Evolutionary conservation across 1,140 invertebrate species (phyloP), one percentile per base, ranked within the genome.

Genomic region (Saccostrea cuccullata): DNA sequence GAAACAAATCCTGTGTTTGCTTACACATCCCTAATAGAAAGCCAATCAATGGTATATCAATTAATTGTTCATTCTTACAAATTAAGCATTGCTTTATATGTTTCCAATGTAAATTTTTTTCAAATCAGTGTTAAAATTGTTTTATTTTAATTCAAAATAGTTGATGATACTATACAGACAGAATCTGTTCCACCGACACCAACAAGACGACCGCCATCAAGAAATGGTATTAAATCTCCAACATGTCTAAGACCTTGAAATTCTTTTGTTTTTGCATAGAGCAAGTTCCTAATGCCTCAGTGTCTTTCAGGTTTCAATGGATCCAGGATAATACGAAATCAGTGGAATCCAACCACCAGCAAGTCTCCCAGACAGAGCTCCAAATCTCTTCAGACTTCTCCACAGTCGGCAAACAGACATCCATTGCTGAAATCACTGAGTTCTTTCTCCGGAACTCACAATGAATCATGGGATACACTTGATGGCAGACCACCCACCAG

Each of bases 81-180:
- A 64, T n/a, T n/a, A 0, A 47, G 9, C 47, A 47, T 47, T 47
- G 47, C 47, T 9, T 47, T 6, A 3, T 47, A 47, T 47, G 47
- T 47, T 47, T 47, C 47, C 5, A 3, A 47, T 47, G 9, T 8
- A 36, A 47, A 8, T n/a, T n/a, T 8, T 47, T 8, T 9, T 47
- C 47, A 6, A 47, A 47, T 47, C 9, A 47, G 47, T 47, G 47
- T 47, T 2, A 47, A 47, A 47, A 47, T 47, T 2, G 6, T 47
- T 47, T 47, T 47, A 47, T 47, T 47, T 64, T 20, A 20, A 20
- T 64, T 64, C n/a, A n/a, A n/a, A n/a, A 64, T 64, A 77, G 70
- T 77, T 30, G 70, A 77, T 36, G 70, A 77, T 77, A 77, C 70
- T 15, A 77, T 77, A 77, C 70, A 77, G 15, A 77, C 70, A 77